Conservation (phyloP, 2,888 invertebrate genomes). For the Trileptium ribeirensis region DNA sequence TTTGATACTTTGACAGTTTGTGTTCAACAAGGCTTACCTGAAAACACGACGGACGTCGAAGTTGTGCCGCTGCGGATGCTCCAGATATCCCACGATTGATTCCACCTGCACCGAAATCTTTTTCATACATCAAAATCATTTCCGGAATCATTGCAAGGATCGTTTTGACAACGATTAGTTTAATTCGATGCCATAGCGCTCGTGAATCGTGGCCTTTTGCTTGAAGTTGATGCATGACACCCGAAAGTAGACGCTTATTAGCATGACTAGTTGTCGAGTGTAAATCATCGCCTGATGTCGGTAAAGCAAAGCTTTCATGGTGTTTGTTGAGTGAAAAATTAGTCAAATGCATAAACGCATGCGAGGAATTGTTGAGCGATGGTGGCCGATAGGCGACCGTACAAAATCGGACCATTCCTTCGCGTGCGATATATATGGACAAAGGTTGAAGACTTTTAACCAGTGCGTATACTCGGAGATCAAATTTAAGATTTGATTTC, state of each 20-base stretch:
- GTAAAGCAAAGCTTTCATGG: conserved; percentile 51
- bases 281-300: conserved; percentile 44
- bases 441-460: conserved; percentile 55
- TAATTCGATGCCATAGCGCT: conserved; percentile 54
- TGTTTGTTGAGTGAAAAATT: conserved; percentile 57
- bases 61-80: not conserved
- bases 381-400: conserved; percentile 55
- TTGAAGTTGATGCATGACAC: conserved; percentile 52
- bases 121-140: conserved; percentile 53
- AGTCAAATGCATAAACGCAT: conserved; percentile 56
- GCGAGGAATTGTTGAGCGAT: conserved; percentile 53
- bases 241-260: conserved; percentile 54
- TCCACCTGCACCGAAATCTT: not conserved
- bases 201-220: conserved; percentile 51
- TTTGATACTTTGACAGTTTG: too few relatives aligned
- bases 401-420: conserved; percentile 55
- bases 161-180: conserved; percentile 55
- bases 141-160: conserved; percentile 56
- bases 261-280: conserved; percentile 49
- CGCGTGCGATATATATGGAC: conserved; percentile 49
- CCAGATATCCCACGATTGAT: too few relatives aligned
- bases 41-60: not conserved
- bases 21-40: too few relatives aligned
- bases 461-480: conserved; percentile 56
- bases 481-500: conserved; percentile 55